Percentiles rank a stretch among this genome's conserved stretches.
These are phyloP conservation scores for Cephus cinctus DNA, from an alignment of 1,140 invertebrate genomes.

Conservation along the genomic window DNA sequence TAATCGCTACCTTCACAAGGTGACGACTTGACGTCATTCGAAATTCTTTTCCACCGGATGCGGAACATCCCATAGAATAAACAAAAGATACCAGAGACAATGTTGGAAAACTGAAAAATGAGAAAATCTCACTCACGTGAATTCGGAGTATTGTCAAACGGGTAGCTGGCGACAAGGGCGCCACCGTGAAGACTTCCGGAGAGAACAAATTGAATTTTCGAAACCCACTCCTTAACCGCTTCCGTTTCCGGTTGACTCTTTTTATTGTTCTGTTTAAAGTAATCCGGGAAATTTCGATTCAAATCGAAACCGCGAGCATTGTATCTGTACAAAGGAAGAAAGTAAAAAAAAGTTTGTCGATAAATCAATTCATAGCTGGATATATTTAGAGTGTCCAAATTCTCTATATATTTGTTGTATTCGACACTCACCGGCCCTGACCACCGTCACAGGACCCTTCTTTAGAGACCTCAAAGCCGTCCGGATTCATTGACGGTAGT, in stretches of 20 bases:
- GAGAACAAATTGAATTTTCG: constrained; percentile 88
- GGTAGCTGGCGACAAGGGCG: constrained; percentile 88
- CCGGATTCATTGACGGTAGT: constrained; percentile 90
- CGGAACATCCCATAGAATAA: constrained; percentile 4
- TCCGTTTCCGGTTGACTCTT: constrained; percentile 88
- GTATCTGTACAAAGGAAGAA: constrained; percentile 61
- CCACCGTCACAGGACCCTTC: constrained; percentile 86
- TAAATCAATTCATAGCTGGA: background rate
- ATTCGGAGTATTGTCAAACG: constrained; percentile 89
- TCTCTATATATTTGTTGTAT: background rate
- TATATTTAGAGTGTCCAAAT: background rate
- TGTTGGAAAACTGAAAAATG: background rate
- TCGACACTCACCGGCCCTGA: constrained; percentile 69
- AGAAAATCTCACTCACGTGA: constrained; percentile 69
- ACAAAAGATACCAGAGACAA: background rate
- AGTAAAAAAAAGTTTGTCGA: constrained; percentile 6
- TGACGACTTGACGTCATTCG: background rate
- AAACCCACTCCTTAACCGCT: constrained; percentile 91
- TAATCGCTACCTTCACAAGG: no score
- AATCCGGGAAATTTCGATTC: constrained; percentile 92
- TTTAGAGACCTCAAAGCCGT: constrained; percentile 83
- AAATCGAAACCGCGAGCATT: constrained; percentile 86
- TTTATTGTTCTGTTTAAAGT: constrained; percentile 86
- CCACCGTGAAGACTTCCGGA: constrained; percentile 91
- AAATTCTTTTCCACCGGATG: constrained; percentile 1